Evolutionary conservation across 2,797 vertebrate genomes (phyloP), one percentile per base, ranked within the genome.

Genomic region (Pseudochirops cupreus): DNA sequence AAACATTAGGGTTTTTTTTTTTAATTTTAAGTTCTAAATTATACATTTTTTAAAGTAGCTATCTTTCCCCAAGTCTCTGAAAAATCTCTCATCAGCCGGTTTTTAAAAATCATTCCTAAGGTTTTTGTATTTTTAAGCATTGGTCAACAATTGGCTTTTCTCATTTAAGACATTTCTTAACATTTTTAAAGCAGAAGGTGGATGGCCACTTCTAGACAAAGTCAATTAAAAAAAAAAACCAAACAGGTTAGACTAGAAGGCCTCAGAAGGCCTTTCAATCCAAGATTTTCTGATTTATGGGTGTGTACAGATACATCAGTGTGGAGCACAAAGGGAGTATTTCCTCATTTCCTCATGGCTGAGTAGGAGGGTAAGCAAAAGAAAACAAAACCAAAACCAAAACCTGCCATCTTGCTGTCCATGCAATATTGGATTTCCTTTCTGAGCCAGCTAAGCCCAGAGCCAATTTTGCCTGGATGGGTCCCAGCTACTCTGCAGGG

Each of bases 401-500:
- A 18, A 74, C n/a, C 67, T 82, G 7, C 74, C 74, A 87, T 87
- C 39, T 87, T 87, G 21, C 74, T 87, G 46, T 46, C 21, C 39
- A 50, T 46, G 26, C 39, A 24, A 87, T 87, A 46, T 50, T 26
- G 9, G 50, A 87, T 87, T 87, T 87, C 39, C 39, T 87, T 87
- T 87, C 74, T 50, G 21, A 87, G 39, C 74, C 74, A 87, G 24
- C 24, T 28, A 16, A 82, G 39, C 21, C 3, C 6, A 1, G 9
- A 50, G 74, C 74, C 74, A 87, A 87, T 87, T 87, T 87, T 87
- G 53, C 92, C 95, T 92, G 93, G 46, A 55, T 89, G 58, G n/a
- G n/a, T 56, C 28, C 93, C 94, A 67, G 1, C 54, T 87, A 4
- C 74, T 87, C 39, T 46, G 11, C 39, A 58, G 9, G 53, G 46